phyloP scores from a whole-genome alignment of 2,113 vertebrate species.

The Nothoprocta perdicaria region DNA sequence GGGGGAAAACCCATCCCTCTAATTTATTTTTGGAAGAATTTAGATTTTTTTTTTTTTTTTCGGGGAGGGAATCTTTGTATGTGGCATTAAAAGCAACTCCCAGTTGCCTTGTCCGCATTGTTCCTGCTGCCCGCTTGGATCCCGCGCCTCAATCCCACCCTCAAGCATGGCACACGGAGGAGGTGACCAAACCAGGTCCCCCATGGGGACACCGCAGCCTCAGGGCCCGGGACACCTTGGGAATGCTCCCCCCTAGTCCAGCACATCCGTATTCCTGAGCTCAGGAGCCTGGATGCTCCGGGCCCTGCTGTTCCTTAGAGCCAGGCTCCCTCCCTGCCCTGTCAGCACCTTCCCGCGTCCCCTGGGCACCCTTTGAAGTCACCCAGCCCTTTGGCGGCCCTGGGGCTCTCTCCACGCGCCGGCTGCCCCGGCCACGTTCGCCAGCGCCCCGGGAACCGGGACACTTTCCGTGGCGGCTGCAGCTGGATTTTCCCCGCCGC shows the following conservation, averaged over 20 bases:
- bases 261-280: no score
- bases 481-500: background rate
- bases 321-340: no score
- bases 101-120: background rate
- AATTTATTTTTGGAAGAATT: constrained; percentile 55
- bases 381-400: no score
- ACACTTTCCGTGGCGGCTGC: no score
- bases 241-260: no score
- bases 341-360: no score
- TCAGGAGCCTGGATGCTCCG: no score
- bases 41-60: background rate
- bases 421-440: background rate
- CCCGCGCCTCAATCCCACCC: constrained; percentile 18
- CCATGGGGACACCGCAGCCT: background rate
- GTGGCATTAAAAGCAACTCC: constrained; percentile 23
- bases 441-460: background rate
- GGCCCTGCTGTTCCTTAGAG: no score
- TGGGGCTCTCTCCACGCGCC: no score
- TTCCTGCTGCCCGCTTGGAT: background rate
- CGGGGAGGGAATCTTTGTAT: background rate
- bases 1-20: background rate
- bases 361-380: no score
- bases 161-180: background rate
- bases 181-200: no score
- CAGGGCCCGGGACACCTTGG: no score